phyloP scores from a whole-genome alignment of 2,113 vertebrate genomes.

The Papio anubis region DNA sequence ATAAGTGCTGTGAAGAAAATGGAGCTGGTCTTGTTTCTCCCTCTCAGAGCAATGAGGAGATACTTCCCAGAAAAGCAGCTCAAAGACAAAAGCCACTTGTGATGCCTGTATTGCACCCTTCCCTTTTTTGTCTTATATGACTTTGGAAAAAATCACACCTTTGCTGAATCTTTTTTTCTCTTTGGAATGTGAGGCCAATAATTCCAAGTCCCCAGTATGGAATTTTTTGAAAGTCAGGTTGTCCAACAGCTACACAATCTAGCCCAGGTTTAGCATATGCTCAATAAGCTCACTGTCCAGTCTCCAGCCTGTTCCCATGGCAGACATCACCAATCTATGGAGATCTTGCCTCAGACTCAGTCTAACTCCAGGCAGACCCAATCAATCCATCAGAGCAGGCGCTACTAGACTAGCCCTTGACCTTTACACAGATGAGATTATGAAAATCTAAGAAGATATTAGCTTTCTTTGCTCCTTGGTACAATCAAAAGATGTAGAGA shows the following conservation, averaged over 20 bases:
- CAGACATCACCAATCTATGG: neutral
- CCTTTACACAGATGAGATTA: neutral
- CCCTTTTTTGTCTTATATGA: neutral
- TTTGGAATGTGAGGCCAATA: neutral
- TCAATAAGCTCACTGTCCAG: fast-evolving
- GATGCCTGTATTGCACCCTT: no score
- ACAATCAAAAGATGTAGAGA: neutral
- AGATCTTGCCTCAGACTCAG: neutral
- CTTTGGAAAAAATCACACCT: no score
- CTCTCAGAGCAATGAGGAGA: neutral
- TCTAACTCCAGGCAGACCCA: neutral
- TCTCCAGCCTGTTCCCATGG: neutral
- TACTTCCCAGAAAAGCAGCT: neutral
- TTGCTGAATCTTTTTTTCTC: neutral
- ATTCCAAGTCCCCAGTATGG: neutral
- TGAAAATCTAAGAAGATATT: neutral
- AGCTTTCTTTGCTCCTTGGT: neutral
- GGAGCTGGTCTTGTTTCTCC: fast-evolving
- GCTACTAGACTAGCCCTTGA: neutral
- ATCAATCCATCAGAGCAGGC: neutral
- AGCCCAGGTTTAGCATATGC: neutral
- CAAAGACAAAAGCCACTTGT: neutral
- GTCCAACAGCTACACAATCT: neutral
- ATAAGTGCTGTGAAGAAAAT: fast-evolving
- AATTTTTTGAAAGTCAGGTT: neutral